These are phyloP conservation scores for Cabera pusaria DNA, from an alignment of 2,888 invertebrate genomes.

Conservation along the genomic window DNA sequence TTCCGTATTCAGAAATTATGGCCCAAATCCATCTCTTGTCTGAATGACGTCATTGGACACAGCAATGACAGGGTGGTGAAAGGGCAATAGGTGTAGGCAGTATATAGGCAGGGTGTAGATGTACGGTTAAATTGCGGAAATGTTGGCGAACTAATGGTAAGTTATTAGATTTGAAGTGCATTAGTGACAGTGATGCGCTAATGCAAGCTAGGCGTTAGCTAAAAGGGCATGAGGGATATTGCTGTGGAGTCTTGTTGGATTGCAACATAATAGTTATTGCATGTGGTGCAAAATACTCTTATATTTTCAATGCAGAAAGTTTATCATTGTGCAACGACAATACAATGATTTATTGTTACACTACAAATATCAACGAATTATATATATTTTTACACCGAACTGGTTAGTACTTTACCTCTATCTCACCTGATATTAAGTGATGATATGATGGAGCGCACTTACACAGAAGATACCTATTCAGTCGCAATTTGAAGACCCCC, in stretches of 20 bases:
- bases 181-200: conserved; percentile 39
- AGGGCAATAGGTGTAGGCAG: conserved; percentile 50
- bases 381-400: no score
- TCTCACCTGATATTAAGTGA: no score
- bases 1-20: conserved; percentile 74
- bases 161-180: conserved; percentile 45
- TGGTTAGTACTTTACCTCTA: no score
- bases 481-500: no score
- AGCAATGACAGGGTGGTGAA: conserved; percentile 74
- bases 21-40: conserved; percentile 76
- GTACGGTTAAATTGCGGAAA: conserved; percentile 44
- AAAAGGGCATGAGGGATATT: background rate
- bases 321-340: no score
- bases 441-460: no score
- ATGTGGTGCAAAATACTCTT: no score
- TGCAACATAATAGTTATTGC: background rate
- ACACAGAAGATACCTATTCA: no score
- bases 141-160: conserved; percentile 41
- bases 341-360: no score
- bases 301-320: no score
- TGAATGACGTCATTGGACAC: conserved; percentile 77
- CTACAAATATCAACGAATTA: no score
- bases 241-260: background rate
- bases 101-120: conserved; percentile 12
- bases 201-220: conserved; percentile 5